Conservation (phyloP, 2,113 vertebrate genomes). For the Aplodontia rufa region DNA sequence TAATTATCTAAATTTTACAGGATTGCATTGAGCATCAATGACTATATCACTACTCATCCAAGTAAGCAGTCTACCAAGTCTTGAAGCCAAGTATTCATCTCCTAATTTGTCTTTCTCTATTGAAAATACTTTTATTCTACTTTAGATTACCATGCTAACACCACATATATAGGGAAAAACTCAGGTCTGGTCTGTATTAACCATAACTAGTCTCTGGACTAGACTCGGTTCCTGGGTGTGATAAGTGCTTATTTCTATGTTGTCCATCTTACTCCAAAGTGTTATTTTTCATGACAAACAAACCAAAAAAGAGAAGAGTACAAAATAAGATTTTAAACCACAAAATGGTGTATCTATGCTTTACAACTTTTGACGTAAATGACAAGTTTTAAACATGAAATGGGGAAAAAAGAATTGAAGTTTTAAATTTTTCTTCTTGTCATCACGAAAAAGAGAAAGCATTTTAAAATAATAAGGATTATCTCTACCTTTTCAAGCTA, state of each 20-base stretch:
- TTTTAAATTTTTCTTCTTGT: background rate
- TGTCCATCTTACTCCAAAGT: background rate
- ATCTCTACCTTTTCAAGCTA: conserved; percentile 39
- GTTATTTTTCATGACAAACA: background rate
- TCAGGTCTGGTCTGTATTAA: background rate
- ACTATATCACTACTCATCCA: background rate
- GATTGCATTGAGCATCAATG: background rate
- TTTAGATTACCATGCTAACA: background rate
- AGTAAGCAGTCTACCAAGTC: background rate
- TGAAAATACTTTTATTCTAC: background rate
- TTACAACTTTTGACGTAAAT: background rate
- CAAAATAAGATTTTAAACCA: background rate
- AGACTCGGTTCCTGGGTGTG: background rate
- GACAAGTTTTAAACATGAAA: background rate
- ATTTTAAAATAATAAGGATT: conserved; percentile 20
- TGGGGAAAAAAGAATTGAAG: background rate
- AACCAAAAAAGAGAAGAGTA: background rate
- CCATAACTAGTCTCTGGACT: background rate
- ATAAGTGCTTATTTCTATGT: background rate
- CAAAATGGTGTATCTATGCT: background rate
- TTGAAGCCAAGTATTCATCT: background rate
- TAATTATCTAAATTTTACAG: background rate
- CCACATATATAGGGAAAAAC: background rate
- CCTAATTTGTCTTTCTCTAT: background rate
- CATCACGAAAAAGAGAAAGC: background rate